phyloP scores from a whole-genome alignment of 2,113 vertebrate species.

The Ondatra zibethicus region DNA sequence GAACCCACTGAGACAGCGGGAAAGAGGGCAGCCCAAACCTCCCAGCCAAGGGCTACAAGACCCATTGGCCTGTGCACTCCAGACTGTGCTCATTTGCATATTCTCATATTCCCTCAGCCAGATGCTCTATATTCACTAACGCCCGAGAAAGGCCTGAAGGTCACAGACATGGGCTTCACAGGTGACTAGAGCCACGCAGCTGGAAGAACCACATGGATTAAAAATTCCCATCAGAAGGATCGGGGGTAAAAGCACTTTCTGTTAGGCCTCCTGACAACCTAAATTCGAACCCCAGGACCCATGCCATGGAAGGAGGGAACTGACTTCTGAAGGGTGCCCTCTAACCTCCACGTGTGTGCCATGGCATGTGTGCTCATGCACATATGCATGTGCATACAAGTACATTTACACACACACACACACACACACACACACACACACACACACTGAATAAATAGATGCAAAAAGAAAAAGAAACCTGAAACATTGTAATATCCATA shows the following conservation, averaged over 20 bases:
- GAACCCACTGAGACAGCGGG: neutral
- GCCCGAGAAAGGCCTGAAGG: neutral
- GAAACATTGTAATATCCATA: neutral
- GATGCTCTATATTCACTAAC: neutral
- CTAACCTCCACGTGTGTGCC: neutral
- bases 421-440: neutral
- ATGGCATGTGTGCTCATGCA: no score
- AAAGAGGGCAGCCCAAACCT: neutral
- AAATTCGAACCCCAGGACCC: neutral
- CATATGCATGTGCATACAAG: neutral
- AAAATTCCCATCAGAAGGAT: neutral
- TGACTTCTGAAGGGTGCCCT: neutral
- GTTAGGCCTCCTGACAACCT: neutral
- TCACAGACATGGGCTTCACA: neutral
- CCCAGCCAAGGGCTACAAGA: accelerated
- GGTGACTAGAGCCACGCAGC: neutral
- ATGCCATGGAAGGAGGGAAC: no score
- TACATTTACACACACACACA: neutral
- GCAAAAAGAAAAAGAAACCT: neutral
- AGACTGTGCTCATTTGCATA: neutral
- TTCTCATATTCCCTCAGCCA: neutral
- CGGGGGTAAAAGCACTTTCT: neutral
- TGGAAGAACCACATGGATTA: neutral
- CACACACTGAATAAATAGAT: neutral
- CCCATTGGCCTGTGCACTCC: accelerated